Base-by-base conservation (phyloP, 2,797 vertebrate genomes). In the Hemibagrus guttatus region DNA sequence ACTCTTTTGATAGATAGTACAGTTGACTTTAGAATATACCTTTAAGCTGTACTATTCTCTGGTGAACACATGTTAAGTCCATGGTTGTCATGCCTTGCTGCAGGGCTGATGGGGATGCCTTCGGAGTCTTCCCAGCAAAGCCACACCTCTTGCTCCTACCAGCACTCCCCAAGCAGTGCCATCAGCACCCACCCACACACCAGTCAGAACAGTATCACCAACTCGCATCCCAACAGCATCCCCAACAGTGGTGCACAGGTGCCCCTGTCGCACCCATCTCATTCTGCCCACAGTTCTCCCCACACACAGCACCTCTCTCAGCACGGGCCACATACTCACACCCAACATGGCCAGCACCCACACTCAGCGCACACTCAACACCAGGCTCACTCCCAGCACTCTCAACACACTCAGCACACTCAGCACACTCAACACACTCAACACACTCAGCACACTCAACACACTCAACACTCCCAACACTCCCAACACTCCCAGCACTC, bases 81-180 rank as follows among this genome's bases (percentile, higher is more conserved):
- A 52, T 12, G 63, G n/a, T 68, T 79, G 16, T 81, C 19, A 49
- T 83, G 72, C 52, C 31, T 31, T 88, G 85, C 79, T 89, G 66
- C 94, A 98, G 97, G 96, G 93, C 93, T 97, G 94, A 97, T 97
- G 95, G 97, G 94, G 88, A 95, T 98, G 90, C 95, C 96, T 16
- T 95, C 97, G 2, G 97, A 98, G 87, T 94, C 96, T 81, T 94
- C 97, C 88, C 97, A 97, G 93, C 97, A 96, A 94, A 96, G 96
- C 91, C 97, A 98, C 93, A 97, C 96, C 90, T 96, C 97, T 49
- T 98, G 97, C 95, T 97, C 97, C 90, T 98, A 97, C 95, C 97
- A 98, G 92, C 97, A 97, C 94, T 97, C 97, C 93, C 96, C 97
- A 82, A 95, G 96, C 92, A 96, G 94, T 92, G 92, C 95, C 94